Evolutionary conservation across 2,113 vertebrate species (phyloP).

Genomic region (Diglossa brunneiventris): DNA sequence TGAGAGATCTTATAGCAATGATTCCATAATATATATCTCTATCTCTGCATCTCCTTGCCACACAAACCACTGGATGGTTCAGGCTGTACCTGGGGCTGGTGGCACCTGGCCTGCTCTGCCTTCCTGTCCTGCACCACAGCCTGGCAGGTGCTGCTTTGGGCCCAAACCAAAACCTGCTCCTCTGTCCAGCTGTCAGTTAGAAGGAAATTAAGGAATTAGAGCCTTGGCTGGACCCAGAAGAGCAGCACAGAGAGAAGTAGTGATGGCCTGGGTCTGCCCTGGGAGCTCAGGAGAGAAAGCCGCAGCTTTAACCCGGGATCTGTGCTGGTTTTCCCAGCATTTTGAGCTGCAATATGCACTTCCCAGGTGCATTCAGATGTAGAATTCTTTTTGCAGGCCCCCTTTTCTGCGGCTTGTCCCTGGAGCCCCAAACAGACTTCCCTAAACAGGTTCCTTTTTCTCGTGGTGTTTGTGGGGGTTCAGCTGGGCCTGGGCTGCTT

Average conservation of each 20-base stretch:
- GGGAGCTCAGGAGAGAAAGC: not conserved
- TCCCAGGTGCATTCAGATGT: not conserved
- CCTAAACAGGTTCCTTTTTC: not conserved
- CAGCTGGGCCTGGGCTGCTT: not conserved
- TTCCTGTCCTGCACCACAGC: not conserved
- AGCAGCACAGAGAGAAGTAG: not conserved
- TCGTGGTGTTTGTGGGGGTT: rapidly evolving
- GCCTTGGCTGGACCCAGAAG: not conserved
- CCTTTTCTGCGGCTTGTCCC: not conserved
- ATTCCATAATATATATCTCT: constrained; percentile 36
- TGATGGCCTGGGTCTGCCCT: not conserved
- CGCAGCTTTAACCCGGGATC: not conserved
- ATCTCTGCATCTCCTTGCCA: constrained; percentile 19
- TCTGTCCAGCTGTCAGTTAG: not conserved
- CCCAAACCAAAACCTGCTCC: not conserved
- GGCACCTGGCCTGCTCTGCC: not conserved
- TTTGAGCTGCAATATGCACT: not conserved
- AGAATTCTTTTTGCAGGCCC: not conserved
- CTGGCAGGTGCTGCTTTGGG: not conserved
- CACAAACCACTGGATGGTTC: not conserved
- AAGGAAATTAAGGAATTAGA: not conserved
- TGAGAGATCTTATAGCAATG: constrained; percentile 45
- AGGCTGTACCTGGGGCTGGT: not conserved
- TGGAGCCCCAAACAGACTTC: not conserved
- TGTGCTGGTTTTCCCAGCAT: rapidly evolving